Evolutionary conservation across 2,888 invertebrate species (phyloP).

Genomic region (Sarcophaga variegata): DNA sequence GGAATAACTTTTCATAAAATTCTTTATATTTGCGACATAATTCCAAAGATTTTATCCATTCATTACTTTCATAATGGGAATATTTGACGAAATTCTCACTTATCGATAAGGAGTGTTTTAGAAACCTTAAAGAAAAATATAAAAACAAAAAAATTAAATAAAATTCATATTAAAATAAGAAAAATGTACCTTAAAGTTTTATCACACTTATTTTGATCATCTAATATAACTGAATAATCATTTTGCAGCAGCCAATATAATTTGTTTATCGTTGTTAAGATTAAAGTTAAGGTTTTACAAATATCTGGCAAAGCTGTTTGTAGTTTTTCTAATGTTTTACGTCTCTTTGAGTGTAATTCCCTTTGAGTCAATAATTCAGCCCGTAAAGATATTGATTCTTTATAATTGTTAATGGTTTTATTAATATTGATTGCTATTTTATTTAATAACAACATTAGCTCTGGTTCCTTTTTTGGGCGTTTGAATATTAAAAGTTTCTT

Average conservation of each 20-base stretch:
- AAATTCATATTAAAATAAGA: background rate
- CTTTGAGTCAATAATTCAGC: conserved; percentile 70
- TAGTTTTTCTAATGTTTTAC: conserved; percentile 74
- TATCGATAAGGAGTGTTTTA: conserved; percentile 72
- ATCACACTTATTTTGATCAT: conserved; percentile 1
- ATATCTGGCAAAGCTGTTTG: conserved; percentile 70
- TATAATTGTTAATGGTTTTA: conserved; percentile 72
- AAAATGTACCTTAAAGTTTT: conserved; percentile 65
- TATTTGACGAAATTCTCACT: conserved; percentile 73
- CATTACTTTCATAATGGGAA: conserved; percentile 73
- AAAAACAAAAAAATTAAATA: conserved; percentile 28
- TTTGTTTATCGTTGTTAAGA: conserved; percentile 44
- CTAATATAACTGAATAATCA: conserved; percentile 15
- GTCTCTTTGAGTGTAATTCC: conserved; percentile 74
- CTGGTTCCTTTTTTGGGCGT: conserved; percentile 74
- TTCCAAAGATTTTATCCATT: conserved; percentile 75
- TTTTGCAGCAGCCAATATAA: conserved; percentile 67
- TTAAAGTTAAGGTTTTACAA: conserved; percentile 59
- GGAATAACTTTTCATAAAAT: conserved; percentile 45
- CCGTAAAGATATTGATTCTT: conserved; percentile 70
- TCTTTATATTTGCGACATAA: conserved; percentile 70
- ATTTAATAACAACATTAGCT: conserved; percentile 73
- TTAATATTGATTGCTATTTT: conserved; percentile 72
- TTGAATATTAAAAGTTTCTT: conserved; percentile 71
- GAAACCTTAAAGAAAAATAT: conserved; percentile 72